A percentile compares a stretch with the other conserved stretches of the same genome.
These are phyloP conservation scores for Athalia rosae DNA, from an alignment of 2,888 invertebrate species.

Conservation along the genomic window DNA sequence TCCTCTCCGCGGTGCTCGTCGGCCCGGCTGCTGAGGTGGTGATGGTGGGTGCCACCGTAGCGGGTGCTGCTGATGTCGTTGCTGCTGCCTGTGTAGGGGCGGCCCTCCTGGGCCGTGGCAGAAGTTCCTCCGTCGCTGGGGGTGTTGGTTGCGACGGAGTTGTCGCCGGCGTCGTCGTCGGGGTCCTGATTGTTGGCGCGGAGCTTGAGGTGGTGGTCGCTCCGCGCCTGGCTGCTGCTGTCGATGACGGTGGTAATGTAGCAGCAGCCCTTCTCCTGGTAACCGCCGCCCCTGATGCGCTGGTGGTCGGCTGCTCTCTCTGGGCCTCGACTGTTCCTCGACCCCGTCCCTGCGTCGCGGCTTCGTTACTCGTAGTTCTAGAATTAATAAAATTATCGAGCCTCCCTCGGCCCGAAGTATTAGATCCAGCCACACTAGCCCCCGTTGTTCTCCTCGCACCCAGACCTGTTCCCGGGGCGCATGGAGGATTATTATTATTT, in stretches of 20 bases:
- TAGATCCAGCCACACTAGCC: no score
- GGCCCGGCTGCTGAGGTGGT: background rate
- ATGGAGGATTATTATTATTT: no score
- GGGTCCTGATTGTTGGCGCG: background rate
- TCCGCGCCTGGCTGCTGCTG: background rate
- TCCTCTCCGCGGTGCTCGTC: background rate
- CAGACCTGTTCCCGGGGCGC: no score
- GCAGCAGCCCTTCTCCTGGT: background rate
- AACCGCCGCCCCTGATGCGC: background rate
- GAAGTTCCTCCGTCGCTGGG: background rate
- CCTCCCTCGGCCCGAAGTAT: background rate
- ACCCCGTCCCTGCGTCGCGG: background rate
- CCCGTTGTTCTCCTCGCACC: no score
- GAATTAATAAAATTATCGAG: background rate
- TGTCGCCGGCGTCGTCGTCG: background rate
- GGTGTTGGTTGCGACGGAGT: background rate
- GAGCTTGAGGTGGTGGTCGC: background rate
- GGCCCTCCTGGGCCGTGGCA: background rate
- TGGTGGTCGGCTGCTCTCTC: background rate
- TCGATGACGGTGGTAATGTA: background rate
- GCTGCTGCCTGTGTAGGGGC: background rate
- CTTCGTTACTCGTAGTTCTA: background rate
- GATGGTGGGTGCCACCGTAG: background rate
- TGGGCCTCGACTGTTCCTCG: background rate
- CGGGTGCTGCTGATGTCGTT: background rate